Base-by-base conservation (phyloP, 2,797 vertebrate genomes). In the Eulemur coronatus region DNA sequence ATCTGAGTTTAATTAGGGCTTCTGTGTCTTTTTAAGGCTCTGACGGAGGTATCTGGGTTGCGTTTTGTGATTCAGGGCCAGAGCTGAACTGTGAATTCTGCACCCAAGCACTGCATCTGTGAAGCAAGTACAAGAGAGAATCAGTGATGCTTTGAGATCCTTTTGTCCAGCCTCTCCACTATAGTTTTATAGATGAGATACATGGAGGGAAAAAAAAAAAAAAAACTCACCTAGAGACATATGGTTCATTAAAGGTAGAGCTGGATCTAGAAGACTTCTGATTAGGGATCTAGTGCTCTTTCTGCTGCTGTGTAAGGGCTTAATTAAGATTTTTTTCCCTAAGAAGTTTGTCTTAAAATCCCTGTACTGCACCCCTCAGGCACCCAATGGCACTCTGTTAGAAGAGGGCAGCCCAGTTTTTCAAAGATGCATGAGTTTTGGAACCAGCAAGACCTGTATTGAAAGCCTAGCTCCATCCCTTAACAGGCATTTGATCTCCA, bases 201-300 rank as follows among this genome's bases (percentile, higher is more conserved):
- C 22, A 43, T 70, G 22, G 12, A 86, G 20, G 57, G 6, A 4
- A 41, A 33, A 17, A 41, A 41, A 8, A 22, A 57, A 55, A 30
- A 20, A 41, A 41, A 8, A 22, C 33, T 61, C 75, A 59, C 43
- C 10, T 33, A 43, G 73, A 46, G 52, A 67, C 30, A 4, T 1
- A 10, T 55, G n/a, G 7, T 24, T 92, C 26, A 33, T 35, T 61
- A 22, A 78, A 89, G 61, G 50, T 48, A 61, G 30, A 70, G 61
- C 72, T 88, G 55, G 35, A 35, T 88, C 84, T 94, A 52, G 85
- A 80, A 85, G 35, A 78, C 57, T 33, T 50, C 59, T 55, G 11
- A 41, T 81, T 14, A 12, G 15, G 38, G 33, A 30, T 41, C 61
- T 30, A 50, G 8, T 48, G 38, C 0, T 48, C 59, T 95, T 79